Evolutionary conservation across 2,797 vertebrate species (phyloP).

Genomic region (Brotogeris chrysoptera): DNA sequence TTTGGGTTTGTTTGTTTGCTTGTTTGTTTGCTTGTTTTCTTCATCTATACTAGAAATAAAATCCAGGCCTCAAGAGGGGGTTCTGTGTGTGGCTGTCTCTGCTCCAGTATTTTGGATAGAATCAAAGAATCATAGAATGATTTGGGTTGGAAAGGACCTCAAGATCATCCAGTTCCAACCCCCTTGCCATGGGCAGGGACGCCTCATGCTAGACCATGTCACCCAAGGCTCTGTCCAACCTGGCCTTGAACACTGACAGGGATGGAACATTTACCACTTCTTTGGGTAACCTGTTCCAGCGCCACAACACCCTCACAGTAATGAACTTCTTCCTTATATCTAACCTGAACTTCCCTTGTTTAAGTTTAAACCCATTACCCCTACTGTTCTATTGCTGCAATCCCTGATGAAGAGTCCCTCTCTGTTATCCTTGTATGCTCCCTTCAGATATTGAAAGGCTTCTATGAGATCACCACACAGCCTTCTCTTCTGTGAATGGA

Average conservation of each 20-base stretch:
- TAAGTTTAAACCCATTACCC: neutral
- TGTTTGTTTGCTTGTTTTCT: neutral
- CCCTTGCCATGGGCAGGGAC: neutral
- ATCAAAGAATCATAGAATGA: neutral
- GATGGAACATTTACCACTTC: neutral
- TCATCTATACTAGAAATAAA: neutral
- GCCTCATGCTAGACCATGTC: neutral
- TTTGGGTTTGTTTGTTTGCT: neutral
- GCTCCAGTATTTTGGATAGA: neutral
- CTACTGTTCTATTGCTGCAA: neutral
- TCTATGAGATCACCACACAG: neutral
- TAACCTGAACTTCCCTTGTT: neutral
- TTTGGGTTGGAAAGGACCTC: neutral
- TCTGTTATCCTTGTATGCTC: neutral
- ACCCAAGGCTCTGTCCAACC: neutral
- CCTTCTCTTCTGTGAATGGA: neutral
- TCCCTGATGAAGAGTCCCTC: neutral
- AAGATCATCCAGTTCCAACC: neutral
- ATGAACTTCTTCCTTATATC: neutral
- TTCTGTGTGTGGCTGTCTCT: neutral
- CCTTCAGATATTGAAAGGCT: neutral
- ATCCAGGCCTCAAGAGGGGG: rapidly evolving
- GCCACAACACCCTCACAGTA: neutral
- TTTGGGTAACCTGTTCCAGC: neutral
- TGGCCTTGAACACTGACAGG: neutral